phyloP scores from a whole-genome alignment of 2,113 vertebrate species.

The Lasiurus cinereus region DNA sequence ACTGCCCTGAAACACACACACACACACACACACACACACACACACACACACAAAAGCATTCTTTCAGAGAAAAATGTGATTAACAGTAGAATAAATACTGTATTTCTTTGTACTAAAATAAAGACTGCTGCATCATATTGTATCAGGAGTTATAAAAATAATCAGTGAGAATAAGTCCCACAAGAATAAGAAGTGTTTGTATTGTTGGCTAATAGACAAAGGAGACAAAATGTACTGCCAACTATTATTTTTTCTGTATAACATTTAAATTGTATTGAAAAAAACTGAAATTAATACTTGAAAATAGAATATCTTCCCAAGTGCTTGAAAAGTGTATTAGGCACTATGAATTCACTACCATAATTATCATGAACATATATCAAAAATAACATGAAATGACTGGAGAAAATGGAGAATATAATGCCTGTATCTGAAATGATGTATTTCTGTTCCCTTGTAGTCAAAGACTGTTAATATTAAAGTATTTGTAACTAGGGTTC shows the following conservation, averaged over 20 bases:
- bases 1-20: neutral
- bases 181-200: neutral
- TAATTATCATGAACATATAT: neutral
- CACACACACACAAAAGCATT: neutral
- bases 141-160: slow-evolving; percentile 34
- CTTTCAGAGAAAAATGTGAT: slow-evolving; percentile 24
- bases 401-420: neutral
- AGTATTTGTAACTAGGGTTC: neutral
- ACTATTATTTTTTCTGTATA: neutral
- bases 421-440: neutral
- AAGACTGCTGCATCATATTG: neutral
- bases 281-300: neutral
- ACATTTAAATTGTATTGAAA: slow-evolving; percentile 28
- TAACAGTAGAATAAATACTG: neutral
- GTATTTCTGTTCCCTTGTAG: neutral
- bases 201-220: neutral
- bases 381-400: slow-evolving; percentile 15
- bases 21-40: neutral
- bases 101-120: neutral
- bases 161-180: neutral
- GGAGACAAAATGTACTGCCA: slow-evolving; percentile 27
- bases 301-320: neutral
- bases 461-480: neutral
- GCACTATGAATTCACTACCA: neutral
- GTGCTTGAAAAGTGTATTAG: slow-evolving; percentile 21